These are phyloP conservation scores for Hozukius guyotensis DNA, from an alignment of 2,797 vertebrate genomes.

Conservation along the genomic window DNA sequence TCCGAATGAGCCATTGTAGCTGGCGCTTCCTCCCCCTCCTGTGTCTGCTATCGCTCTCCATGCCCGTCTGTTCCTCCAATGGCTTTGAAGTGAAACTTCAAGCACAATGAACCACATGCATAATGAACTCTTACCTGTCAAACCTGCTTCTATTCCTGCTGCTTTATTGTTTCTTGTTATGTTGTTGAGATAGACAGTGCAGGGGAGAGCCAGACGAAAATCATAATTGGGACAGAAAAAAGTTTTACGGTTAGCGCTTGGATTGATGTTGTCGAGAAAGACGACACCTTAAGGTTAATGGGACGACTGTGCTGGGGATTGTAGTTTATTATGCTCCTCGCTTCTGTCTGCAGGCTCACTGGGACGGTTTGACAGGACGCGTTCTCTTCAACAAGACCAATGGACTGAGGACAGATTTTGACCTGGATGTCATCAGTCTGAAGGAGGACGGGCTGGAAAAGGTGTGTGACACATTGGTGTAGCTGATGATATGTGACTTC, in stretches of 20 bases:
- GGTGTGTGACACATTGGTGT: slow-evolving; percentile 75
- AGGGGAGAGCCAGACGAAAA: slow-evolving; percentile 57
- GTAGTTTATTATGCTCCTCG: slow-evolving; percentile 19
- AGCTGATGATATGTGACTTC: not conserved
- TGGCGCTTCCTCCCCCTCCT: slow-evolving; percentile 41
- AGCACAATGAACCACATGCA: slow-evolving; percentile 77
- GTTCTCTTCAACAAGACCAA: slow-evolving; percentile 98
- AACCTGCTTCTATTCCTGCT: slow-evolving; percentile 53
- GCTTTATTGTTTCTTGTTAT: slow-evolving; percentile 71
- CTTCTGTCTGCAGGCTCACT: slow-evolving; percentile 88
- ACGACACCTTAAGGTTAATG: slow-evolving; percentile 54
- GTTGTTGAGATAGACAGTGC: slow-evolving; percentile 60
- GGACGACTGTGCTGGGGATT: slow-evolving; percentile 19
- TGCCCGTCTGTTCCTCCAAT: slow-evolving; percentile 69
- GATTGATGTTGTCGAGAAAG: slow-evolving; percentile 48
- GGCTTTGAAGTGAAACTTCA: slow-evolving; percentile 80
- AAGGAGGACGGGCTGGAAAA: slow-evolving; percentile 98
- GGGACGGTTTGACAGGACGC: slow-evolving; percentile 96
- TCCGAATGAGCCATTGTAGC: slow-evolving; percentile 69
- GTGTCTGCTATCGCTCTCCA: slow-evolving; percentile 59
- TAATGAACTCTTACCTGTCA: slow-evolving; percentile 82
- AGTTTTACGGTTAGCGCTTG: slow-evolving; percentile 35
- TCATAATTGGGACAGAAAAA: slow-evolving; percentile 60
- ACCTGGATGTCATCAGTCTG: slow-evolving; percentile 97
- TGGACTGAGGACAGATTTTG: slow-evolving; percentile 96